Conservation (phyloP, 2,888 invertebrate species). For the Heteromurus nitidus region DNA sequence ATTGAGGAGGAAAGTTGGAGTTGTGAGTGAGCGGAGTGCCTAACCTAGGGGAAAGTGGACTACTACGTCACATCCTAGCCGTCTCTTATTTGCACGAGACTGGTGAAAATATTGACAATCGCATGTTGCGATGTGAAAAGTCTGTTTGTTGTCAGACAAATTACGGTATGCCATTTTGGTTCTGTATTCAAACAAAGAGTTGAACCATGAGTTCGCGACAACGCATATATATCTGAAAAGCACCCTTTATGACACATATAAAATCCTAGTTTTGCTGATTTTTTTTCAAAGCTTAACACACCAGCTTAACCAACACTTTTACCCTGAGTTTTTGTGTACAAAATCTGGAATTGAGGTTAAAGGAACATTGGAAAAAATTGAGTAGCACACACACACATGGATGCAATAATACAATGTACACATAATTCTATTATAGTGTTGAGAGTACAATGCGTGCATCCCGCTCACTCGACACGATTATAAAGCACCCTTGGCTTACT, state of each 20-base stretch:
- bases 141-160: conserved; percentile 3
- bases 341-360: neutral
- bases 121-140: no score
- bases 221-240: no score
- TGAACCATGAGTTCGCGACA: neutral
- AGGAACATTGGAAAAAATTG: conserved; percentile 10
- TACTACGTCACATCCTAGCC: neutral
- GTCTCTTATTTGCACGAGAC: no score
- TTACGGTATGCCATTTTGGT: neutral
- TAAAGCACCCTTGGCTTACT: no score
- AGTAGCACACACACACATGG: neutral
- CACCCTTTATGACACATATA: neutral
- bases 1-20: no score
- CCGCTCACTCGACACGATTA: neutral
- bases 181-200: neutral
- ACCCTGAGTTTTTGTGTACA: no score
- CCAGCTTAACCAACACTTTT: no score
- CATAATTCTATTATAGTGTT: neutral
- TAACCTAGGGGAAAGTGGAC: neutral
- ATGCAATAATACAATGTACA: neutral
- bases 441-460: neutral
- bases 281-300: no score
- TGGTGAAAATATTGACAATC: no score
- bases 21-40: no score
- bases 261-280: neutral